Conservation (phyloP, 2,888 invertebrate species). For the Osedax fenrisi region DNA sequence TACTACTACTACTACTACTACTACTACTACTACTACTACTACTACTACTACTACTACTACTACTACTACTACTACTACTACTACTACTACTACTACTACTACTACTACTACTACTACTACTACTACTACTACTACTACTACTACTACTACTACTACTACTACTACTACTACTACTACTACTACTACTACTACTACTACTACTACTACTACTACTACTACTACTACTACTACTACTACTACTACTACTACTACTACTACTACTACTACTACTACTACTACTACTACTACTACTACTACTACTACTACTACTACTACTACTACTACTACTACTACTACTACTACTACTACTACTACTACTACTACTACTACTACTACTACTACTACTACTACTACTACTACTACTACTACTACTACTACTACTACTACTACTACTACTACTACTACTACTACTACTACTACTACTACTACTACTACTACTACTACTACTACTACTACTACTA, state of each 20-base stretch:
- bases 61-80: constrained; percentile 29
- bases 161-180: constrained; percentile 30
- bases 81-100: constrained; percentile 27
- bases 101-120: constrained; percentile 28
- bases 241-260: constrained; percentile 15
- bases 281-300: constrained; percentile 22
- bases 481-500: constrained; percentile 15
- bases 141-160: constrained; percentile 31
- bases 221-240: constrained; percentile 20
- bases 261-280: constrained; percentile 21
- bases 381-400: constrained; percentile 30
- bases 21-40: constrained; percentile 27
- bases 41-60: constrained; percentile 31
- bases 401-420: constrained; percentile 31
- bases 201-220: constrained; percentile 32
- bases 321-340: constrained; percentile 15
- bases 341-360: constrained; percentile 27
- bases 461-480: constrained; percentile 21
- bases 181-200: constrained; percentile 32
- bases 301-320: constrained; percentile 15
- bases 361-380: constrained; percentile 31
- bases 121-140: constrained; percentile 30
- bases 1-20: constrained; percentile 30
- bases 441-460: constrained; percentile 18
- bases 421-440: constrained; percentile 27